Base-by-base conservation (phyloP, 1,140 invertebrate genomes). In the Caenorhabditis latens region DNA sequence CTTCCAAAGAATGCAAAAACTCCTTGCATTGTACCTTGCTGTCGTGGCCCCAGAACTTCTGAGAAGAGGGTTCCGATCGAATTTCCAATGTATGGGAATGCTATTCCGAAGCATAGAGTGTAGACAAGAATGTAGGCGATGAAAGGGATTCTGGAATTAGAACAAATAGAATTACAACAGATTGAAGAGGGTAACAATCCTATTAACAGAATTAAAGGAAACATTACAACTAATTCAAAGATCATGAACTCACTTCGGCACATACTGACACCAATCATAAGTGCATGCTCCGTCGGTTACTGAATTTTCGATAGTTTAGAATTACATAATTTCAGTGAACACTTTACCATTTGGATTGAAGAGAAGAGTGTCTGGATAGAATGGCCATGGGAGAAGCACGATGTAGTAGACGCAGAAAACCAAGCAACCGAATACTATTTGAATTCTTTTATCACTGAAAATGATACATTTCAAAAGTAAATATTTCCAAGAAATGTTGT, bases 11-110 rank as follows among this genome's bases (percentile, higher is more conserved):
- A 85, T 0, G 63, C 84, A 8, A 87, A 87, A 32, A 87, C 32
- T 53, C 86, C 86, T 61, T 87, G 86, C 86, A 87, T 87, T n/a
- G 61, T 87, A 85, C 86, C 84, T 24, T 86, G 84, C 24, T 75
- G 84, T 21, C 86, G 19, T n/a, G 86, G 86, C 1, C 86, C 86
- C 5, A 87, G 53, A 55, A 87, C 63, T 85, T 87, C 53, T 24
- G 86, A 87, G 79, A 84, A 87, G 40, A 87, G 55, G 4, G 86
- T 87, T 48, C 86, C 86, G 16, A 83, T 83, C 21, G 86, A 75
- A 11, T 63, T 83, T 53, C 63, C 86, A 48, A 87, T 85, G 21
- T 83, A 84, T n/a, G 86, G 86, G 40, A 84, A 87, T 16, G 79
- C 86, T 19, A 87, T 79, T 46, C 86, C 86, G 42, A 87, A 85